phyloP scores from a whole-genome alignment of 2,888 invertebrate genomes.

The Entomobrya multifasciata region DNA sequence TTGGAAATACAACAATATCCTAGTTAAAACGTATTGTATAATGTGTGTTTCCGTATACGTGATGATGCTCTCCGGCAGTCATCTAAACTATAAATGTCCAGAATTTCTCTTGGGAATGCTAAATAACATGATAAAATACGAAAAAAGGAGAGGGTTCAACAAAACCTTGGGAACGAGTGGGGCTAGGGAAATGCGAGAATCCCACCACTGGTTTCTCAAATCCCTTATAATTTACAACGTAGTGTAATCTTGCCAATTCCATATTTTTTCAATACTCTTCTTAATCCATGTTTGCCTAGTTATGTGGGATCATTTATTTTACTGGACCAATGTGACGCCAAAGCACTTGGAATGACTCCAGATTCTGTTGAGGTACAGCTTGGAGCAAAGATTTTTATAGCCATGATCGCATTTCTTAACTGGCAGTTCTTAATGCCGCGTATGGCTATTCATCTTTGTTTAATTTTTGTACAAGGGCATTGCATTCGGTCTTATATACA shows the following conservation, averaged over 20 bases:
- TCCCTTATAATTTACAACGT: neutral
- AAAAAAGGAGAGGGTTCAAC: neutral
- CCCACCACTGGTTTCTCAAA: neutral
- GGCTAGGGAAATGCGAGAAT: too few species aligned
- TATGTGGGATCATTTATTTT: neutral
- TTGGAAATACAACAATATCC: neutral
- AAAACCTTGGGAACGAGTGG: neutral
- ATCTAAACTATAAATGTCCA: neutral
- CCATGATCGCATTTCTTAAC: neutral
- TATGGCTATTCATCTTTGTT: neutral
- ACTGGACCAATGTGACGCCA: neutral
- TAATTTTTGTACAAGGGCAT: slow-evolving; percentile 6
- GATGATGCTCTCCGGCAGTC: neutral
- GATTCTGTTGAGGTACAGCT: neutral
- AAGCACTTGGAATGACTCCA: neutral
- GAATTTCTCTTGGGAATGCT: neutral
- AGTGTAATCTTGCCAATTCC: neutral
- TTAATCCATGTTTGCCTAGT: slow-evolving; percentile 1
- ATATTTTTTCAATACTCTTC: neutral
- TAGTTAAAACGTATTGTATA: neutral
- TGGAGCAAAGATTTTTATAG: neutral
- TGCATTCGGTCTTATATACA: neutral
- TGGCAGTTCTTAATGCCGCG: neutral
- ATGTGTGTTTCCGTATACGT: neutral
- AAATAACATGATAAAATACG: neutral